phyloP scores from a whole-genome alignment of 2,113 vertebrate species.

The Corythornis madagascariensis region DNA sequence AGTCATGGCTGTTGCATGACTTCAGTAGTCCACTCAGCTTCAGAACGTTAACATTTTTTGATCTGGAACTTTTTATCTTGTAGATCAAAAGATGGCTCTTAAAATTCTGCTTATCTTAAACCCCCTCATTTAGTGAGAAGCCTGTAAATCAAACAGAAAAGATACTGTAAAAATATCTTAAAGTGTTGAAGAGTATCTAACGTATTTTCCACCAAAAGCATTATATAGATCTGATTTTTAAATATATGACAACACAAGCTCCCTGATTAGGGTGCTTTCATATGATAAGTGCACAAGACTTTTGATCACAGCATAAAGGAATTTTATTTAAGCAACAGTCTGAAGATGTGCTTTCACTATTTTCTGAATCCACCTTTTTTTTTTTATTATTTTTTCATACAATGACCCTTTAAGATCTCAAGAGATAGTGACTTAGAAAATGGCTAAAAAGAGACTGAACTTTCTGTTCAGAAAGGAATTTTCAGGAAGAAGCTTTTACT shows the following conservation, averaged over 20 bases:
- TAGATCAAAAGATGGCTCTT: background rate
- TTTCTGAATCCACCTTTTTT: background rate
- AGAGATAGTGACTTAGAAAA: background rate
- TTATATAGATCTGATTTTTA: background rate
- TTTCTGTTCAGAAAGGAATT: background rate
- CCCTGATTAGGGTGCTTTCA: background rate
- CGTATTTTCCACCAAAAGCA: background rate
- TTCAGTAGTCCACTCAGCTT: background rate
- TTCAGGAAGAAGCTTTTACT: background rate
- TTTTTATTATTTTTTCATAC: background rate
- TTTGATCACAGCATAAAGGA: constrained; percentile 15
- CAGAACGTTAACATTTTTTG: background rate
- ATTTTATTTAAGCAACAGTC: background rate
- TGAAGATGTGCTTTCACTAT: background rate
- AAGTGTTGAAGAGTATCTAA: background rate
- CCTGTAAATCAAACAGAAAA: background rate
- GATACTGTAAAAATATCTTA: background rate
- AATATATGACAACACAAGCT: background rate
- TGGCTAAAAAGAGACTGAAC: background rate
- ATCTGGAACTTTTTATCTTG: background rate
- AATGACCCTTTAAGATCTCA: constrained; percentile 1
- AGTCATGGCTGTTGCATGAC: background rate
- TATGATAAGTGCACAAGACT: background rate
- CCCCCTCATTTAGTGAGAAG: background rate
- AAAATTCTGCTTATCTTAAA: constrained; percentile 4